Evolutionary conservation across 2,888 invertebrate species (phyloP).

Genomic region (Nowickia ferox): DNA sequence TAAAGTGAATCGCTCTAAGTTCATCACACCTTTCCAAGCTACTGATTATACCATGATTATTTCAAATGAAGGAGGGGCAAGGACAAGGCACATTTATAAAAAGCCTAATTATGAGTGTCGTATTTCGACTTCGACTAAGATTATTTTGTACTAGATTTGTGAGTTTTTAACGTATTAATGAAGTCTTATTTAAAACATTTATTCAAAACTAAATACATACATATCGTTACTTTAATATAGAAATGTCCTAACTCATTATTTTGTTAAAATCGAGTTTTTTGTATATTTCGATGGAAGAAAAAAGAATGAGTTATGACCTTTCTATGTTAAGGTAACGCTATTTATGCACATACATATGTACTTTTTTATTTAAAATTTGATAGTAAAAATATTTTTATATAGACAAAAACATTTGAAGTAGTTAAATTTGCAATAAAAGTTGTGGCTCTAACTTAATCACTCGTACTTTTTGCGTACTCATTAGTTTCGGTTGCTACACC

Average conservation of each 20-base stretch:
- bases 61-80: too few species aligned
- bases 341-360: background rate
- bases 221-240: too few species aligned
- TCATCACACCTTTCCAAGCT: too few species aligned
- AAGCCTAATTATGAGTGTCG: too few species aligned
- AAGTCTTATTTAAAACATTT: background rate
- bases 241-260: too few species aligned
- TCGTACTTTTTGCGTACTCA: background rate
- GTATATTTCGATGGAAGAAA: too few species aligned
- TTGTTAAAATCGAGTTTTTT: too few species aligned
- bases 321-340: background rate
- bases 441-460: background rate
- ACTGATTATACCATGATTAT: too few species aligned
- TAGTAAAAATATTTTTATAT: background rate
- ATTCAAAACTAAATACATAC: background rate
- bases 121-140: too few species aligned
- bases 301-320: background rate
- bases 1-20: too few species aligned
- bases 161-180: background rate
- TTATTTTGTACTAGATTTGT: too few species aligned
- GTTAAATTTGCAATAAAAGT: background rate
- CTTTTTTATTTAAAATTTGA: background rate
- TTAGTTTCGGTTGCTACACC: conserved; percentile 1
- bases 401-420: background rate
- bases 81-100: too few species aligned